phyloP scores from a whole-genome alignment of 1,140 invertebrate genomes.

The Drosophila melanogaster region Release_6_plus_ISO1_MT NT_037436.4:9889501-9890000 shows the following conservation, averaged over 20 bases:
- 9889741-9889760: constrained; percentile 40
- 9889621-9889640: constrained; percentile 26
- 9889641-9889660: constrained; percentile 54
- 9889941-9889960: constrained; percentile 79
- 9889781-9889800: constrained; percentile 71
- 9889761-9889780: constrained; percentile 64
- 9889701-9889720: constrained; percentile 43
- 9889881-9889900: constrained; percentile 69
- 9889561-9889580: constrained; percentile 36
- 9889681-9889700: constrained; percentile 24
- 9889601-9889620: constrained; percentile 53
- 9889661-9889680: constrained; percentile 39
- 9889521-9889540: constrained; percentile 35
- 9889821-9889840: constrained; percentile 54
- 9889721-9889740: constrained; percentile 64
- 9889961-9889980: constrained; percentile 78
- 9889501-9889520: constrained; percentile 48
- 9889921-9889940: constrained; percentile 78
- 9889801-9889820: constrained; percentile 58
- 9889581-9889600: constrained; percentile 56
- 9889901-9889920: constrained; percentile 67
- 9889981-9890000: constrained; percentile 48
- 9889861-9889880: constrained; percentile 51
- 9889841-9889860: constrained; percentile 53
- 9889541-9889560: constrained; percentile 47